Conservation (phyloP, 2,113 vertebrate species). For the Lasiurus cinereus region DNA sequence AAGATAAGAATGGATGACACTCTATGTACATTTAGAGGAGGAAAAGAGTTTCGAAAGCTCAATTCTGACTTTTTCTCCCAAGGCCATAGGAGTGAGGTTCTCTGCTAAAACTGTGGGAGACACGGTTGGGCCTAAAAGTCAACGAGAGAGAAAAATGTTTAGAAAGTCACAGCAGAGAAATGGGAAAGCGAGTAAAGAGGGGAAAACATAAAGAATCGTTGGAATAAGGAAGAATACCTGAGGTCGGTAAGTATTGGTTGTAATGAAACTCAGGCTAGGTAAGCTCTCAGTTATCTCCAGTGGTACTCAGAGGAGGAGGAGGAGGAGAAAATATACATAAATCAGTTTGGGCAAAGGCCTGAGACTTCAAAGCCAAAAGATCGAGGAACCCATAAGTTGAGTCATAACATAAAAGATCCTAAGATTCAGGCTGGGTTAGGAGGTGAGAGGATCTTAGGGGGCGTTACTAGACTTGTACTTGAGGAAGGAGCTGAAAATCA, state of each 20-base stretch:
- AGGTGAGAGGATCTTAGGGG: neutral
- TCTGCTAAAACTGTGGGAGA: neutral
- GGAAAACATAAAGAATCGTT: neutral
- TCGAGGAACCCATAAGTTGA: neutral
- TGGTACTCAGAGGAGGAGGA: neutral
- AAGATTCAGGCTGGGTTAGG: neutral
- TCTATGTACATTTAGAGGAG: neutral
- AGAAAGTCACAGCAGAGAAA: conserved; percentile 25
- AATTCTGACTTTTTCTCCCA: neutral
- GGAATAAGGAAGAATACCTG: neutral
- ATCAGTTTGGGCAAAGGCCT: neutral
- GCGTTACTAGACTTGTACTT: conserved; percentile 17
- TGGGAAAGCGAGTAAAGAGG: neutral
- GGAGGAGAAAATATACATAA: neutral
- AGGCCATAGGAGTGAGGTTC: neutral
- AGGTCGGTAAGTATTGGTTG: neutral
- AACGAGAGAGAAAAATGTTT: conserved; percentile 41
- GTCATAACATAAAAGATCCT: neutral
- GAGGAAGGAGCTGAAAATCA: neutral
- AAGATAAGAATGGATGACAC: neutral
- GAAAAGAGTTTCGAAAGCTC: conserved; percentile 31
- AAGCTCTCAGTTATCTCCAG: neutral
- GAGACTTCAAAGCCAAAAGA: neutral
- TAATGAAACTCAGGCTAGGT: neutral
- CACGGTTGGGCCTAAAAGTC: conserved; percentile 33